phyloP scores from a whole-genome alignment of 2,888 invertebrate genomes.

The Cantharis flavilabris region DNA sequence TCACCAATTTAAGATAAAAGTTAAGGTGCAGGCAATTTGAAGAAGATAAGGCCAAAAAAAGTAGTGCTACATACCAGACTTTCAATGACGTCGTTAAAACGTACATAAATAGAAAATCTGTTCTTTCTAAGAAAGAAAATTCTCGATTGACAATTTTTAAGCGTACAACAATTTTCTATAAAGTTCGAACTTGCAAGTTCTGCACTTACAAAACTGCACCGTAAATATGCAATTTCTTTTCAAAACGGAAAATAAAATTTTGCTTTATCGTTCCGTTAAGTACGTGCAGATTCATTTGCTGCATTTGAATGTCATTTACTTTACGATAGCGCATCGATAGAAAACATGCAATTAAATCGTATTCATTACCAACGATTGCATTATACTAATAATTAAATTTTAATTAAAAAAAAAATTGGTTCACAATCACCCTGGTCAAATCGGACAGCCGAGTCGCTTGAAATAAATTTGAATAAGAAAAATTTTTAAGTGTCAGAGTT shows the following conservation, averaged over 20 bases:
- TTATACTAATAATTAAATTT: too few species aligned
- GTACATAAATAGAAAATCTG: background rate
- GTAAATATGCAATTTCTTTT: background rate
- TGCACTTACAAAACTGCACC: background rate
- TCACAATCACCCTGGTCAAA: too few species aligned
- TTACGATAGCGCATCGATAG: too few species aligned
- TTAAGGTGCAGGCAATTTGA: background rate
- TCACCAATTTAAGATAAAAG: background rate
- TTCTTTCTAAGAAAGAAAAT: background rate
- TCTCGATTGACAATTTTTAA: background rate
- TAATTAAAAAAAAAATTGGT: too few species aligned
- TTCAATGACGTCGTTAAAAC: background rate
- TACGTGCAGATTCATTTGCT: background rate
- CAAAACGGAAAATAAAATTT: background rate
- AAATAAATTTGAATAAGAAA: too few species aligned
- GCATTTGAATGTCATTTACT: too few species aligned
- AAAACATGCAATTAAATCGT: too few species aligned
- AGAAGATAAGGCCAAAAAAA: background rate
- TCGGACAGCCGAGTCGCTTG: too few species aligned
- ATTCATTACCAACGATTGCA: too few species aligned
- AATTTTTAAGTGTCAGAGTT: too few species aligned
- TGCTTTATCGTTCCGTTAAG: background rate
- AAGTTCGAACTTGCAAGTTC: background rate
- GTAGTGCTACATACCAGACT: background rate
- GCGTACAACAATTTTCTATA: background rate